Evolutionary conservation across 2,888 invertebrate species (phyloP), one percentile per base, ranked within the genome.

Genomic region (Rhingia campestris): DNA sequence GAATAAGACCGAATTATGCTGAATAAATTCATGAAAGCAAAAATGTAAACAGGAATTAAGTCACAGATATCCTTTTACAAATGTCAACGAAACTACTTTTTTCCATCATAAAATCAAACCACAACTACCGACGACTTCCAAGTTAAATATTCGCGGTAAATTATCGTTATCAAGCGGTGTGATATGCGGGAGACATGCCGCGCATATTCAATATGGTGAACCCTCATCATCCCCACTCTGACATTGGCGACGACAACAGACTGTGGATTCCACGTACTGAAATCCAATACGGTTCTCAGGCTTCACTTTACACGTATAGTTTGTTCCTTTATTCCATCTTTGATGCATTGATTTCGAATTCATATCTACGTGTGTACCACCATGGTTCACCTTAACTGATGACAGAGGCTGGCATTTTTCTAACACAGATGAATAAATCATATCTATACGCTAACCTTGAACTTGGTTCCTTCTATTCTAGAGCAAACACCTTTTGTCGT

Each of bases 401-500:
- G 66, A 73, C 37, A 45, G 12, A 43, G 9, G n/a, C 47, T 56
- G 61, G 67, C 67, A 53, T n/a, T 1, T 5, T 14, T 64, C 37
- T 69, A 53, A 53, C 53, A 72, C 72, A 64, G 56, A 79, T 59
- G 58, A 49, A 53, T 9, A 56, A n/a, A 30, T 45, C 39, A 12
- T 30, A 33, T 14, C 9, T 33, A 33, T 66, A 14, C 33, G 30
- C 53, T 81, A 81, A 77, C 81, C 81, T 81, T 81, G 77, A 81
- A 81, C 81, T 81, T 81, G 76, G 49, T 53, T 30, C 72, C 58
- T 43, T 47, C 63, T 53, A 64, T 81, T 81, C 64, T 51, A 61
- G 72, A 61, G 59, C 64, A 59, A 70, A 61, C 49, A 77, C 77
- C 77, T 77, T 81, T 72, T 81, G 72, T 72, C 61, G 41, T 32